Evolutionary conservation across 2,888 invertebrate species (phyloP).

Genomic region (Empis stercorea): DNA sequence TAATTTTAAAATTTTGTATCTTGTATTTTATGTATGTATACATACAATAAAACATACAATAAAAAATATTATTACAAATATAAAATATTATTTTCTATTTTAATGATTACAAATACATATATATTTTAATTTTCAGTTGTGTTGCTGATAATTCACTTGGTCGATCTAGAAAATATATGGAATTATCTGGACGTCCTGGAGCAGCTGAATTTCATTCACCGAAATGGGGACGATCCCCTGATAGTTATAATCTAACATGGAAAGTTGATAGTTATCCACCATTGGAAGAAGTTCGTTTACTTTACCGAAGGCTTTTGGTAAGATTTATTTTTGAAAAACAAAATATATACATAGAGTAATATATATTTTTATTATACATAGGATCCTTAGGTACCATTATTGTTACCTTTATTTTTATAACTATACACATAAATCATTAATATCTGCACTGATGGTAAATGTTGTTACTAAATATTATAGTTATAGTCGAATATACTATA

Average conservation of each 20-base stretch:
- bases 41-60: too few relatives aligned
- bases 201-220: slow-evolving; percentile 55
- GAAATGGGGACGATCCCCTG: slow-evolving; percentile 46
- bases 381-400: too few relatives aligned
- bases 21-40: too few relatives aligned
- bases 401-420: not conserved
- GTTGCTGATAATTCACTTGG: slow-evolving; percentile 58
- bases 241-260: slow-evolving; percentile 54
- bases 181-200: slow-evolving; percentile 56
- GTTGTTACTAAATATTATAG: too few relatives aligned
- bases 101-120: too few relatives aligned
- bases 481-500: too few relatives aligned
- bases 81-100: not conserved
- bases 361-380: too few relatives aligned
- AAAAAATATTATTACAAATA: too few relatives aligned
- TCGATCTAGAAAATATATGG: slow-evolving; percentile 54
- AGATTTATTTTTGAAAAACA: slow-evolving; percentile 15
- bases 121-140: slow-evolving; percentile 40
- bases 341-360: too few relatives aligned
- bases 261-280: slow-evolving; percentile 61
- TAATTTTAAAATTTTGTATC: too few relatives aligned
- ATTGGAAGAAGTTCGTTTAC: slow-evolving; percentile 52
- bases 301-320: slow-evolving; percentile 55
- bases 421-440: not conserved
- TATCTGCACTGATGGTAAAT: too few relatives aligned